Evolutionary conservation across 2,113 vertebrate genomes (phyloP).

Genomic region (Acinonyx jubatus): DNA sequence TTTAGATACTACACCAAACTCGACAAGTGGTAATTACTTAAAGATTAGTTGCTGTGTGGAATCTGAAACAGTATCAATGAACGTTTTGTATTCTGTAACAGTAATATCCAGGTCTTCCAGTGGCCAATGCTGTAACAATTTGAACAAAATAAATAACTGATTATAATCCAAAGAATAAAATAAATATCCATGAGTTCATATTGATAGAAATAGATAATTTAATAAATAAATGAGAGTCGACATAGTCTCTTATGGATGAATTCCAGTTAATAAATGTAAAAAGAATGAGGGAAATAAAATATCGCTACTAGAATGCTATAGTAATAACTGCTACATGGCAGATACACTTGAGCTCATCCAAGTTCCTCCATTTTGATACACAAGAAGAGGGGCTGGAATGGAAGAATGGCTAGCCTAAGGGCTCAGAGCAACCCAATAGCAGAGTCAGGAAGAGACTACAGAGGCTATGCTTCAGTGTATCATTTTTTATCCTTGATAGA

Average conservation of each 20-base stretch:
- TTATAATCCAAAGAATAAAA: slow-evolving; percentile 42
- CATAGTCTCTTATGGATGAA: background rate
- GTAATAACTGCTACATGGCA: background rate
- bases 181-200: background rate
- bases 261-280: background rate
- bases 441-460: background rate
- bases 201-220: background rate
- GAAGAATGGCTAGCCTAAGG: background rate
- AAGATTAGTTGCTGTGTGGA: background rate
- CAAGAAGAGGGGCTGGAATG: background rate
- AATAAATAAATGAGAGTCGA: background rate
- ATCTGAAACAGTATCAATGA: background rate
- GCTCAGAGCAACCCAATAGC: background rate
- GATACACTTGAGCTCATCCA: background rate
- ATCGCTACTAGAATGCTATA: background rate
- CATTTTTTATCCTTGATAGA: background rate
- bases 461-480: background rate
- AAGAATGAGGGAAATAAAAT: background rate
- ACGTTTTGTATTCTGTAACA: background rate
- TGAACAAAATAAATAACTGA: background rate
- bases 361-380: background rate
- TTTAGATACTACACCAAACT: background rate
- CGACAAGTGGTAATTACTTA: background rate
- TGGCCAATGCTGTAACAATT: background rate
- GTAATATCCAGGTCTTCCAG: background rate